These are phyloP conservation scores for Chinchilla lanigera DNA, from an alignment of 2,113 vertebrate species.

Conservation along the genomic window DNA sequence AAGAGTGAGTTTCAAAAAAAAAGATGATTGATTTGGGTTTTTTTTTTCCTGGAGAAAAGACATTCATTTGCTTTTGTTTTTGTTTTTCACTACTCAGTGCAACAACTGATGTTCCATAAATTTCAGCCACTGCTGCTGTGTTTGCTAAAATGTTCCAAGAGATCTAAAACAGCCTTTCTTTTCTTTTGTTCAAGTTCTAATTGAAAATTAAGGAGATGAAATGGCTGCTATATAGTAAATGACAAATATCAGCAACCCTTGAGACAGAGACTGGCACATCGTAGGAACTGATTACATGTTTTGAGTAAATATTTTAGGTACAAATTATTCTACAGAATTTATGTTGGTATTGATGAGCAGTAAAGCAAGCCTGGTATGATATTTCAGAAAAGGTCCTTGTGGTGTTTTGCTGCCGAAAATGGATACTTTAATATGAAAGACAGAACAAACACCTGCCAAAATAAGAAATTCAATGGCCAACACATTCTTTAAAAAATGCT, in stretches of 20 bases:
- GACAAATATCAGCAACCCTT: background rate
- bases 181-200: background rate
- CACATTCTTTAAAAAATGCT: background rate
- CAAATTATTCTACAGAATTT: background rate
- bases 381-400: background rate
- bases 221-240: background rate
- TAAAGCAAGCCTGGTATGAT: background rate
- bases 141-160: background rate
- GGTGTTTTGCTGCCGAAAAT: background rate
- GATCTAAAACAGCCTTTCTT: background rate
- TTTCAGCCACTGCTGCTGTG: background rate
- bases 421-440: background rate
- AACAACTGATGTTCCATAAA: background rate
- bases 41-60: background rate
- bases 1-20: background rate
- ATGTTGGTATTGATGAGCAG: background rate
- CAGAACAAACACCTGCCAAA: background rate
- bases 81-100: background rate
- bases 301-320: background rate
- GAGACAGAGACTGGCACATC: background rate
- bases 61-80: background rate
- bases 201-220: background rate
- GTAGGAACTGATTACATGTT: background rate
- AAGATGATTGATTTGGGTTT: background rate
- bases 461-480: background rate